These are phyloP conservation scores for Macrosiphum euphorbiae DNA, from an alignment of 2,888 invertebrate genomes.

Conservation along the genomic window DNA sequence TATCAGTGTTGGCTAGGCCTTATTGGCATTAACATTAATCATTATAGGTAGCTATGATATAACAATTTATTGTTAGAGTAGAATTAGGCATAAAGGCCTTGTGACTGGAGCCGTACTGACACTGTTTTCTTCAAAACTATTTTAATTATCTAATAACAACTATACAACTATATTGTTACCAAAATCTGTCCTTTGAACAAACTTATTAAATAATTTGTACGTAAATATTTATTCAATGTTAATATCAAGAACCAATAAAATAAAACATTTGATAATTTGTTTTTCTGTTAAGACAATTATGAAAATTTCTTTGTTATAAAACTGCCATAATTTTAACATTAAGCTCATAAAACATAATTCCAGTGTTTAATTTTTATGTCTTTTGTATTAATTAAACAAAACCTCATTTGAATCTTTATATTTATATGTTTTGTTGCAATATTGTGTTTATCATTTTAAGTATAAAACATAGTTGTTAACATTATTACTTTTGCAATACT, in stretches of 20 bases:
- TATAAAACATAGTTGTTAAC: slow-evolving; percentile 15
- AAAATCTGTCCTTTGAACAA: slow-evolving; percentile 28
- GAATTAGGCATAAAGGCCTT: not conserved
- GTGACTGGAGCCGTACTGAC: no score
- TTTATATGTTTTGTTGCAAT: slow-evolving; percentile 16
- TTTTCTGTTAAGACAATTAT: not conserved
- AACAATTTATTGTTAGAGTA: not conserved
- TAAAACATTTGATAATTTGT: not conserved
- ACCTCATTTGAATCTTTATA: not conserved
- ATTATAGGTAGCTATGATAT: not conserved
- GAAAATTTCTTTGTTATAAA: slow-evolving; percentile 4
- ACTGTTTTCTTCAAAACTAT: not conserved
- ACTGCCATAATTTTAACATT: slow-evolving; percentile 44
- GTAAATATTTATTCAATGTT: slow-evolving; percentile 23
- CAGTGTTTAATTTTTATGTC: slow-evolving; percentile 10
- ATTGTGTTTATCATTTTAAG: slow-evolving; percentile 46
- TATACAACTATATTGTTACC: slow-evolving; percentile 29
- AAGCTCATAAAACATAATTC: not conserved
- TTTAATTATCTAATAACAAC: slow-evolving; percentile 13
- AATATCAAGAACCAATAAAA: not conserved
- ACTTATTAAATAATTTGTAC: slow-evolving; percentile 15
- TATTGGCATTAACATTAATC: slow-evolving; percentile 10
- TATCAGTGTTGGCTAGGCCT: not conserved
- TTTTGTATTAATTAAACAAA: not conserved
- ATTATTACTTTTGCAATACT: slow-evolving; percentile 47